Percentiles rank a stretch among this genome's conserved stretches.
phyloP scores from a whole-genome alignment of 1,140 invertebrate genomes.

The Neodiprion lecontei region DNA sequence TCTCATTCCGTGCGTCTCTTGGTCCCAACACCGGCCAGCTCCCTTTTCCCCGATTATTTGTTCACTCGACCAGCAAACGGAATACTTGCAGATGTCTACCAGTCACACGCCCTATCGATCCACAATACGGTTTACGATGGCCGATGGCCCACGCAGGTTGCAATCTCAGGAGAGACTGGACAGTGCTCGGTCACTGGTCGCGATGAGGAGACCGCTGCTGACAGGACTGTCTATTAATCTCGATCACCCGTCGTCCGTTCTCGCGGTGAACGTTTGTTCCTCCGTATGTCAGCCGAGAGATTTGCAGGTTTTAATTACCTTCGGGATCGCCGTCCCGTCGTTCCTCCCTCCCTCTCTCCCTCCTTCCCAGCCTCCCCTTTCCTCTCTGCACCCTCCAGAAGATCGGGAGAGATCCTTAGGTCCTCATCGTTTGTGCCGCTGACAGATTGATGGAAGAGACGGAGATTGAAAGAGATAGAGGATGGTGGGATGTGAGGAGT shows the following conservation, averaged over 20 bases:
- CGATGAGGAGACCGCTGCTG: slow-evolving; percentile 1
- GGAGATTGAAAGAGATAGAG: not conserved
- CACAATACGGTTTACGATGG: slow-evolving; percentile 20
- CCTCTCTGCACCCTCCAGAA: too few relatives aligned
- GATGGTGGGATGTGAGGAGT: not conserved
- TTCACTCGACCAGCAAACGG: too few relatives aligned
- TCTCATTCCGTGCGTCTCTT: not conserved
- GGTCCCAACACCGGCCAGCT: too few relatives aligned
- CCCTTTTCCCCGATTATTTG: too few relatives aligned
- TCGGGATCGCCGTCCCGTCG: not conserved
- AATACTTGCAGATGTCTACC: too few relatives aligned
- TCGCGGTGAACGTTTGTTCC: not conserved
- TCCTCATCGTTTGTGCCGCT: too few relatives aligned
- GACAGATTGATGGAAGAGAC: not conserved
- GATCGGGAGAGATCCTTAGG: not conserved
- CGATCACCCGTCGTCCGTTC: slow-evolving; percentile 2
- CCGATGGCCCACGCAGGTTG: slow-evolving; percentile 42
- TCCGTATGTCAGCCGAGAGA: not conserved
- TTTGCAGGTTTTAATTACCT: slow-evolving; percentile 3
- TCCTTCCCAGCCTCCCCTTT: not conserved
- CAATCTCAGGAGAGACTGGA: slow-evolving; percentile 44
- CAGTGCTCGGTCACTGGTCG: not conserved
- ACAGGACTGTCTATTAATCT: slow-evolving; percentile 3
- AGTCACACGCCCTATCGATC: not conserved
- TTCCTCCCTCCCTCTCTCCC: not conserved